Base-by-base conservation (phyloP, 2,888 invertebrate species). In the Pheosia gnoma region DNA sequence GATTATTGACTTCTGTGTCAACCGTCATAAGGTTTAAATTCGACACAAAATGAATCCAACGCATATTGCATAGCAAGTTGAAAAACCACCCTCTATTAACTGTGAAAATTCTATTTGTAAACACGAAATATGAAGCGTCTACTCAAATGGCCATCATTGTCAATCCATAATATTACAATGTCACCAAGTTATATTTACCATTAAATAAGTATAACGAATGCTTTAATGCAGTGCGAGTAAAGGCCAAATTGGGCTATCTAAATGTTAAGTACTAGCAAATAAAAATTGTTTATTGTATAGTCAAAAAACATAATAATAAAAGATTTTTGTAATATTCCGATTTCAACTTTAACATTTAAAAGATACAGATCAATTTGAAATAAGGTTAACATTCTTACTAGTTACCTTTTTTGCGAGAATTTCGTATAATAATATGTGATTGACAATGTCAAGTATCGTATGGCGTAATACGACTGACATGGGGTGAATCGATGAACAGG, bases 81-180 rank as follows among this genome's bases (percentile, higher is more conserved):
- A 47, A 43, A n/a, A 47, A 47, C 11, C 6, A 11, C 47, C 47
- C 9, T 47, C 47, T 47, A n/a, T 74, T 60, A 68, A 71, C 65
- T 68, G 74, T 68, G 68, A 72, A 70, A 77, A 81, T 82, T 80
- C 77, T 84, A 83, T 86, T 86, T 86, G 79, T 82, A 80, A 70
- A 85, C 80, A 80, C 72, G 81, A 79, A 84, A 86, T 78, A 73
- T 62, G 81, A 82, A 75, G 68, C 69, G 72, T 67, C 68, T 80
- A 76, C 79, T 88, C 83, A 76, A 81, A 85, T 88, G 83, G 82
- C 85, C 83, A 80, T 77, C 82, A 74, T 66, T 59, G 63, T 52
- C 58, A 66, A 63, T 78, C 72, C 72, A 71, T 62, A 52, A 57
- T 62, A 37, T 65, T 64, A 59, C 51, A 59, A 25, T 25, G 36